Evolutionary conservation across 2,797 vertebrate species (phyloP).

Genomic region (Lophius americanus): DNA sequence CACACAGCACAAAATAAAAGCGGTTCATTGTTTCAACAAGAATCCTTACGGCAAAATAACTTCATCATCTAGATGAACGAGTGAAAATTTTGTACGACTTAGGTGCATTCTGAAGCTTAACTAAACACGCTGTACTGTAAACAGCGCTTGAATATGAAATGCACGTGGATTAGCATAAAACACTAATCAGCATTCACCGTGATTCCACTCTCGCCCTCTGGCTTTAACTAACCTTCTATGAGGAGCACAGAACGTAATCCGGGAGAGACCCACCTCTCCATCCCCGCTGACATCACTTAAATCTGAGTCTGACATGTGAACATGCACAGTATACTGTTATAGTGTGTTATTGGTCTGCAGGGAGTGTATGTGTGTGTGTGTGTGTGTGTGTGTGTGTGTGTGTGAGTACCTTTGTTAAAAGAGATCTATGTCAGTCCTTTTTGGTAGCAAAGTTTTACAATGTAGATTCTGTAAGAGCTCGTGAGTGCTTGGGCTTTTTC

Average conservation of each 20-base stretch:
- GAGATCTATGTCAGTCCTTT: slow-evolving; percentile 8
- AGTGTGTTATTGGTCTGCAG: too few relatives aligned
- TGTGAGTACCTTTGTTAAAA: background rate
- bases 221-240: slow-evolving; percentile 16
- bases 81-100: too few relatives aligned
- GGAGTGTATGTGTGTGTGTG: too few relatives aligned
- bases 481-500: background rate
- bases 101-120: slow-evolving; percentile 3
- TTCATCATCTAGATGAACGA: background rate
- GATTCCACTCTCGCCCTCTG: slow-evolving; percentile 6
- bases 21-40: background rate
- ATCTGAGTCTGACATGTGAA: too few relatives aligned
- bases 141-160: slow-evolving; percentile 5
- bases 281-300: background rate
- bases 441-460: slow-evolving; percentile 1
- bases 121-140: slow-evolving; percentile 1
- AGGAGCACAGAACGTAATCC: slow-evolving; percentile 6
- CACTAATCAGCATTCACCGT: slow-evolving; percentile 15
- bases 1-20: background rate
- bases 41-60: background rate
- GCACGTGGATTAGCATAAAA: slow-evolving; percentile 3
- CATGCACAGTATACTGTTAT: too few relatives aligned
- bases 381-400: background rate
- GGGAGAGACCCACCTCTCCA: background rate
- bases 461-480: slow-evolving; percentile 18